Percentiles rank a stretch among this genome's conserved stretches.
These are phyloP conservation scores for Pachliopta kotzebuea DNA, from an alignment of 2,888 invertebrate genomes.

Conservation along the genomic window DNA sequence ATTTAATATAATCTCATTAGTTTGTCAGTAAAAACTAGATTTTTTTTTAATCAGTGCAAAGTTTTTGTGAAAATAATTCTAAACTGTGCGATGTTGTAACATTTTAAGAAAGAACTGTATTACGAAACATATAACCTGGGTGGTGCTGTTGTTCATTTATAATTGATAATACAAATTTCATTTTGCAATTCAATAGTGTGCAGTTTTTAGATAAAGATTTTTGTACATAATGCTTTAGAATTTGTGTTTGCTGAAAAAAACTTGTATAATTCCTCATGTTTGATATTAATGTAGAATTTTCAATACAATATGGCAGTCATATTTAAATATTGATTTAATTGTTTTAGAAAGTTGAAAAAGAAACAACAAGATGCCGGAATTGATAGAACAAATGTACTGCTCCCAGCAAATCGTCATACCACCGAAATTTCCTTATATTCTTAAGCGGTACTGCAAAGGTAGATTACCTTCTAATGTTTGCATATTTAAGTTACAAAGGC, in stretches of 20 bases:
- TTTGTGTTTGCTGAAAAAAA: too few species aligned
- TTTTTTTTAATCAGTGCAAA: too few species aligned
- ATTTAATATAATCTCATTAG: too few species aligned
- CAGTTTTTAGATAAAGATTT: too few species aligned
- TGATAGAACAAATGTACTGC: conserved; percentile 87
- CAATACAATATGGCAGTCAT: not conserved
- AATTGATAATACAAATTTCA: too few species aligned
- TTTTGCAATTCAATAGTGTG: too few species aligned
- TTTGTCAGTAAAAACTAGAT: too few species aligned
- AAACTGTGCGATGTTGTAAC: not conserved
- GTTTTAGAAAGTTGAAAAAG: conserved; percentile 1
- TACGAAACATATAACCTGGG: not conserved
- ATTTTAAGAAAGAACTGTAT: not conserved
- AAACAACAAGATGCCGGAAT: conserved; percentile 75
- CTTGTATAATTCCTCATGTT: too few species aligned
- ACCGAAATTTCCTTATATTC: conserved; percentile 88
- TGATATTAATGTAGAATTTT: not conserved
- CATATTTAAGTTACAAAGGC: not conserved
- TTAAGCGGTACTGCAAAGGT: conserved; percentile 92
- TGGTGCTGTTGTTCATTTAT: not conserved
- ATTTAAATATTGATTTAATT: not conserved
- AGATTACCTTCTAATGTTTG: not conserved
- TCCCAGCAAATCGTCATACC: conserved; percentile 92
- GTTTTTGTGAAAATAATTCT: not conserved
- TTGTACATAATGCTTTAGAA: too few species aligned